These are phyloP conservation scores for Adineta ricciae DNA, from an alignment of 2,888 invertebrate genomes.

Conservation along the genomic window DNA sequence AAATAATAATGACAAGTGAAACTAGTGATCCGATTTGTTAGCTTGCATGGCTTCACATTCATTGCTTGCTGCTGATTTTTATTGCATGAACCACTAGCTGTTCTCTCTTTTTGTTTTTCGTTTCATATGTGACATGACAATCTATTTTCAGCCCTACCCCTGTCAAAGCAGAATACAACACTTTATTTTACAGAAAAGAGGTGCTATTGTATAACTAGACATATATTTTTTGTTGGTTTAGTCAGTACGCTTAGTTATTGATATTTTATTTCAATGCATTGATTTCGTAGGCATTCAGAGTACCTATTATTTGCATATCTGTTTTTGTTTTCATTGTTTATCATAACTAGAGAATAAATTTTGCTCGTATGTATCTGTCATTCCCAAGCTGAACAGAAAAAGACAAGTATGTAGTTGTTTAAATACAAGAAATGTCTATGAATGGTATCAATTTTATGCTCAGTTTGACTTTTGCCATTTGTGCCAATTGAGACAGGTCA, in stretches of 20 bases:
- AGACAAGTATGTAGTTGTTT: not conserved
- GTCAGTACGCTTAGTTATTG: not conserved
- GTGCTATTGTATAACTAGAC: not conserved
- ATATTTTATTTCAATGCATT: not conserved
- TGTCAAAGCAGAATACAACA: not conserved
- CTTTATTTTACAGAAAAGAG: not conserved
- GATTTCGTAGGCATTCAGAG: not conserved
- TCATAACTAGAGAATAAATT: not conserved
- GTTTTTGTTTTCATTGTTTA: not conserved
- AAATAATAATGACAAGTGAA: not conserved
- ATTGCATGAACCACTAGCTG: not conserved
- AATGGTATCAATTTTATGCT: slow-evolving; percentile 15
- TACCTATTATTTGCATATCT: not conserved
- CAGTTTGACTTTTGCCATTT: not conserved
- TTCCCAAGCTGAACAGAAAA: not conserved
- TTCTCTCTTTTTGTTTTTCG: not conserved
- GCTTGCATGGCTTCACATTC: not conserved
- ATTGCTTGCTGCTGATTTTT: not conserved
- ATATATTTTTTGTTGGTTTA: not conserved
- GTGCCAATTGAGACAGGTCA: slow-evolving; percentile 9
- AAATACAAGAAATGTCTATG: not conserved
- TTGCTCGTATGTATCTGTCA: not conserved
- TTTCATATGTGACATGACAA: not conserved
- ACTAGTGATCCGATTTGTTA: not conserved
- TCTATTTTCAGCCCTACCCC: not conserved